Base-by-base conservation (phyloP, 2,797 vertebrate genomes). In the Sebastes hubbsi region DNA sequence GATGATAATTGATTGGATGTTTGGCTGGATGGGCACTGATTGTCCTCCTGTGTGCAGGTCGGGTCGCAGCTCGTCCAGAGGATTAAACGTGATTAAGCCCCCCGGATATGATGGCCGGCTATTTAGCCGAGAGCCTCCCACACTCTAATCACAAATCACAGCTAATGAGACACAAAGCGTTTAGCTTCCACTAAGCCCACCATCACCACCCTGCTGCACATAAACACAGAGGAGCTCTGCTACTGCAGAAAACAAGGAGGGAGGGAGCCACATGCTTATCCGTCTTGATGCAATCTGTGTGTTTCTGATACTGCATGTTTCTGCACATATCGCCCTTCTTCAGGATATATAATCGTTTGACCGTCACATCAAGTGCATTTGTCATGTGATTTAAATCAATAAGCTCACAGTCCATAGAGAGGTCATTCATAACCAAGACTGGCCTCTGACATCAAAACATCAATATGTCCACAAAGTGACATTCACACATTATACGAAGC, bases 61-160 rank as follows among this genome's bases (percentile, higher is more conserved):
- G 5, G 82, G 80, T 88, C 71, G 30, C 83, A 74, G 64, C 85
- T 76, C 56, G 30, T 89, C 83, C 65, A 70, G 16, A 73, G 82
- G 81, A 82, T 85, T 89, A 89, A 85, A 77, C 72, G 72, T 64
- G 81, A 89, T 92, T 84, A 83, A 69, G 14, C 67, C 69, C 65
- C 27, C 58, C 25, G 59, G 80, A 87, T 87, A 80, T 77, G 77
- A 88, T 86, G 77, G 80, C 77, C 46, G 2, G 82, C 80, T 81
- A 80, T 86, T 87, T 83, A 82, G 83, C 80, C 29, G 14, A 84
- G 66, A 81, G 77, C 87, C 87, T 86, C 83, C 73, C 80, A 77
- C 83, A 76, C 83, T 88, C 65, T 73, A 81, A 87, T 89, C 85
- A 87, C 91, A 90, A 92, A 91, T 93, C 91, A 91, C 81, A 64